Evolutionary conservation across 1,140 invertebrate genomes (phyloP), one percentile per base, ranked within the genome.

Genomic region (Eciton burchellii): DNA sequence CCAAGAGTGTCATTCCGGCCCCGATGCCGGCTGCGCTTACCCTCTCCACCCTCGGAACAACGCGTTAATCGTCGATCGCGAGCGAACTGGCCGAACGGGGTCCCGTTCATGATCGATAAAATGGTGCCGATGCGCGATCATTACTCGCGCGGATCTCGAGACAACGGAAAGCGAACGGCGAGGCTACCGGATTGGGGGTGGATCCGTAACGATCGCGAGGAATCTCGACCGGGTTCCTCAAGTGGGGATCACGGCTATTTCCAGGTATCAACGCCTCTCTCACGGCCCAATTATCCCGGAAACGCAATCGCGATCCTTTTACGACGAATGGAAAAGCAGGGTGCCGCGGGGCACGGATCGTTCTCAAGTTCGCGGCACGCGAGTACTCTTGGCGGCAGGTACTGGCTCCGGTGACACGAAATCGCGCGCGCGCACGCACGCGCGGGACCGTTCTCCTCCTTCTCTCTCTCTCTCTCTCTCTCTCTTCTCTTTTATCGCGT

Each of bases 1-100:
- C 90, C 92, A 91, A 92, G 91, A 92, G 91, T 93, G 91, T 92
- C 91, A 89, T 91, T 92, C 89, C 86, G 85, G 74, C 79, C n/a
- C n/a, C 84, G 65, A 82, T 77, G 71, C 71, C 35, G 35, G 49
- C 72, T 77, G 71, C 21, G 21, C 79, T 63, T 81, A 24, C 79
- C 60, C 65, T 62, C 56, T 35, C 24, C 45, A 24, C 54, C 35
- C 2, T 35, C 35, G 35, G 35, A n/a, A n/a, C n/a, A n/a, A 79
- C 81, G 21, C 19, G 45, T 16, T 62, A 57, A 84, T 86, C 85
- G 70, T 86, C 83, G 71, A 73, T 83, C 79, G 54, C 49, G 73
- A 49, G 47, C 62, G 1, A 24, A 49, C n/a, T n/a, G n/a, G n/a
- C n/a, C n/a, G n/a, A n/a, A n/a, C n/a, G n/a, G n/a, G n/a, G n/a